These are phyloP conservation scores for Phorcus lineatus DNA, from an alignment of 2,888 invertebrate genomes.

Conservation along the genomic window DNA sequence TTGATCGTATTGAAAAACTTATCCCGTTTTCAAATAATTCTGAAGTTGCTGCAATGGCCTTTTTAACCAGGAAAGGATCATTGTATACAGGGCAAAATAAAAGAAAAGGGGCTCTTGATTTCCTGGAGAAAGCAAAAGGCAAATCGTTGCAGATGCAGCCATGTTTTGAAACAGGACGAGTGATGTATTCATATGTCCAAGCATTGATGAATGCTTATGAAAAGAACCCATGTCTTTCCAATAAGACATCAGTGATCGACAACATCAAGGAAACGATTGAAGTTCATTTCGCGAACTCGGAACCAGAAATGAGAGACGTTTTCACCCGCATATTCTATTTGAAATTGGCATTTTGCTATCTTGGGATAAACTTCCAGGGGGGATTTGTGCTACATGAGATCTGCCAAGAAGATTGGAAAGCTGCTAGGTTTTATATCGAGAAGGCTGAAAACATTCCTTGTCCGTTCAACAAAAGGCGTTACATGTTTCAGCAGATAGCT, in stretches of 20 bases:
- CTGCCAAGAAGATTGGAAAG: background rate
- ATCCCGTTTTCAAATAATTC: background rate
- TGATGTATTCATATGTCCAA: background rate
- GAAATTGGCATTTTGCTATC: background rate
- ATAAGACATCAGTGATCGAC: background rate
- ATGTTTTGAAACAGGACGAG: background rate
- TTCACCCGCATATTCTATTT: background rate
- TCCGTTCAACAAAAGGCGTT: no score
- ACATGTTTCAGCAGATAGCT: no score
- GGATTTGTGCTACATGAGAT: background rate
- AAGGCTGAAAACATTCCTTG: no score
- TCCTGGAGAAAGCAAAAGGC: background rate
- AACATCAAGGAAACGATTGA: background rate
- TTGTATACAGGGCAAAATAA: background rate
- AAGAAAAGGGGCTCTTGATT: background rate
- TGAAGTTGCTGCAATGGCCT: background rate
- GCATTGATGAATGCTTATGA: background rate
- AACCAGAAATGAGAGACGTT: background rate
- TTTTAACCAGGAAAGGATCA: background rate
- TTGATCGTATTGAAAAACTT: background rate
- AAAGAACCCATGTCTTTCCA: background rate
- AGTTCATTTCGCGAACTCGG: background rate
- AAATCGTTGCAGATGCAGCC: background rate
- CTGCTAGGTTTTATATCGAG: background rate
- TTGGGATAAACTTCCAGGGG: background rate